These are phyloP conservation scores for Drosophila imparisetae DNA, from an alignment of 2,888 invertebrate species.

Conservation along the genomic window DNA sequence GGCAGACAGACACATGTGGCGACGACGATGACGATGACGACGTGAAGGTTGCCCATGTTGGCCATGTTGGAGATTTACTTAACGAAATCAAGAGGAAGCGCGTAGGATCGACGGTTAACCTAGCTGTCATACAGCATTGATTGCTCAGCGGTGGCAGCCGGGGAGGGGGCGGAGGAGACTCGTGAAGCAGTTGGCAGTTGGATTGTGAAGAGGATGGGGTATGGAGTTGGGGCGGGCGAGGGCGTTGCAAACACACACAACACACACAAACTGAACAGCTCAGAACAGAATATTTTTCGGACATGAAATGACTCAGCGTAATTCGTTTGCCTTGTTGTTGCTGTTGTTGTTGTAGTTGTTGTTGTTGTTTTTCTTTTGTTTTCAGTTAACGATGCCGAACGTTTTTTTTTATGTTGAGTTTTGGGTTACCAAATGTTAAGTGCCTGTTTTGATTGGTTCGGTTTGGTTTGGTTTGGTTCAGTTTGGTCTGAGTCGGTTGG, in stretches of 20 bases:
- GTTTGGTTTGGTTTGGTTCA: constrained; percentile 1
- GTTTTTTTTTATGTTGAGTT: constrained; percentile 23
- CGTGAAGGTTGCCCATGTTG: constrained; percentile 72
- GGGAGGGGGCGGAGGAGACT: too few species aligned
- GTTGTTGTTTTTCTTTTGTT: constrained; percentile 1
- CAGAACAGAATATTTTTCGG: constrained; percentile 27
- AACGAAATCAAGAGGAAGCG: constrained; percentile 81
- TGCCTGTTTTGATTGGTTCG: constrained; percentile 76
- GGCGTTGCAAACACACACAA: constrained; percentile 44
- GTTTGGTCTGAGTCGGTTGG: constrained; percentile 2
- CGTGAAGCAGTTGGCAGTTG: constrained; percentile 46
- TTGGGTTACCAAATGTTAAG: constrained; percentile 69
- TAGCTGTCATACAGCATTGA: constrained; percentile 80
- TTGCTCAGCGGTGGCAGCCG: constrained; percentile 58
- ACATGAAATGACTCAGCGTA: constrained; percentile 54
- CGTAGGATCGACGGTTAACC: constrained; percentile 77
- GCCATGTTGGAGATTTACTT: constrained; percentile 76
- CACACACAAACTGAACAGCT: neutral
- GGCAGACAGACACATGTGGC: constrained; percentile 32
- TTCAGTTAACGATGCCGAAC: constrained; percentile 37
- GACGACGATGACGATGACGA: constrained; percentile 39
- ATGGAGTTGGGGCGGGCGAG: constrained; percentile 22
- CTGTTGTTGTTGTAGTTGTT: neutral
- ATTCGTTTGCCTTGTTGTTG: constrained; percentile 5
- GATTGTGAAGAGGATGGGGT: constrained; percentile 43